A percentile compares a stretch with the other conserved stretches of the same genome.
These are phyloP conservation scores for Prochilodus magdalenae DNA, from an alignment of 2,113 vertebrate species.

Conservation along the genomic window DNA sequence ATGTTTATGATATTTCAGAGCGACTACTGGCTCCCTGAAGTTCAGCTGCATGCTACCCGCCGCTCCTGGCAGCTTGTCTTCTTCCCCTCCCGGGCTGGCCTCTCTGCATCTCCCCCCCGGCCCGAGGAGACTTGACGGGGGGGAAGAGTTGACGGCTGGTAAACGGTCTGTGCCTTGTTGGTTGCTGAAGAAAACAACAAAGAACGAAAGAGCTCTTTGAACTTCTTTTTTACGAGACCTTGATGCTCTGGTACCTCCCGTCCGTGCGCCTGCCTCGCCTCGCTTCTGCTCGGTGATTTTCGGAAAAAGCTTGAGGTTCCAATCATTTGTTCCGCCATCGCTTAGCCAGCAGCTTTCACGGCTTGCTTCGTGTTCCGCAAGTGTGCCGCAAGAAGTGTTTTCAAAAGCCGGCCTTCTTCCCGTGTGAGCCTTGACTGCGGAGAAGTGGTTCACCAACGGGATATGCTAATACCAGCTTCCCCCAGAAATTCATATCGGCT, in stretches of 20 bases:
- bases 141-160: conserved; percentile 1
- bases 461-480: neutral
- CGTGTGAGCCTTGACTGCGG: neutral
- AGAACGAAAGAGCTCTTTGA: conserved; percentile 43
- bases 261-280: neutral
- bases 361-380: neutral
- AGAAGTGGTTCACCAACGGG: neutral
- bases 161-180: no score
- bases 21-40: conserved; percentile 52
- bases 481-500: conserved; percentile 2
- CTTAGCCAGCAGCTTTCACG: neutral
- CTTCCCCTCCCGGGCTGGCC: conserved; percentile 6
- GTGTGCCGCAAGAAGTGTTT: neutral
- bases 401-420: neutral
- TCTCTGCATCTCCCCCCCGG: conserved; percentile 2
- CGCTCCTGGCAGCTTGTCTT: conserved; percentile 42
- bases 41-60: conserved; percentile 41
- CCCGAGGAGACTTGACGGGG: conserved; percentile 41
- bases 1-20: conserved; percentile 64
- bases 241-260: neutral
- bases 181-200: neutral
- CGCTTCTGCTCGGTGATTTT: no score
- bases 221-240: neutral
- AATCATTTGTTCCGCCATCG: neutral
- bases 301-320: neutral